Percentiles rank a stretch among this genome's conserved stretches.
These are phyloP conservation scores for Anoplophora glabripennis DNA, from an alignment of 1,140 invertebrate genomes.

Conservation along the genomic window DNA sequence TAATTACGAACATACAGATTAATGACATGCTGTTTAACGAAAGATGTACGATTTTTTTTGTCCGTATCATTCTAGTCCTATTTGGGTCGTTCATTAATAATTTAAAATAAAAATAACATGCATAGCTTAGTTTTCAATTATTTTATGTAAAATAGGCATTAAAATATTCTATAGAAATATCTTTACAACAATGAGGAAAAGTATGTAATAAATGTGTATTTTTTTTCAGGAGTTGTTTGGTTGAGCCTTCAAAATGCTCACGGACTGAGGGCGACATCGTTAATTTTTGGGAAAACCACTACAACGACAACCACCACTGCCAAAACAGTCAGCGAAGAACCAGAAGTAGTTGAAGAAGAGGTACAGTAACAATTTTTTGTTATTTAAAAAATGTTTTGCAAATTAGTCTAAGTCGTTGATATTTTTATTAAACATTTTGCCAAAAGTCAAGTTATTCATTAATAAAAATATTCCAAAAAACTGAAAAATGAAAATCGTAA, in stretches of 20 bases:
- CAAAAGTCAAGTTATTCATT: too few relatives aligned
- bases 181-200: too few relatives aligned
- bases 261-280: conserved; percentile 40
- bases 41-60: neutral
- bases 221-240: conserved; percentile 42
- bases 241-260: conserved; percentile 43
- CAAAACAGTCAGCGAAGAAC: conserved; percentile 13
- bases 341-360: conserved; percentile 23
- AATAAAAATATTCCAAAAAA: too few relatives aligned
- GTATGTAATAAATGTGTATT: neutral
- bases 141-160: conserved; percentile 9
- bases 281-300: conserved; percentile 42
- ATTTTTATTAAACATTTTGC: too few relatives aligned
- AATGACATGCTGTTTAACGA: neutral
- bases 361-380: conserved; percentile 13
- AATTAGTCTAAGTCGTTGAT: too few relatives aligned
- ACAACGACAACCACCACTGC: conserved; percentile 42
- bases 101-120: neutral
- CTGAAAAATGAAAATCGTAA: too few relatives aligned
- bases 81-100: too few relatives aligned
- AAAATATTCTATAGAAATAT: conserved; percentile 9
- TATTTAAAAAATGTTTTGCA: too few relatives aligned
- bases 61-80: too few relatives aligned
- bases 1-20: neutral
- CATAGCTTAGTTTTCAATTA: neutral